phyloP scores from a whole-genome alignment of 2,797 vertebrate genomes.

The Acanthurus tractus region DNA sequence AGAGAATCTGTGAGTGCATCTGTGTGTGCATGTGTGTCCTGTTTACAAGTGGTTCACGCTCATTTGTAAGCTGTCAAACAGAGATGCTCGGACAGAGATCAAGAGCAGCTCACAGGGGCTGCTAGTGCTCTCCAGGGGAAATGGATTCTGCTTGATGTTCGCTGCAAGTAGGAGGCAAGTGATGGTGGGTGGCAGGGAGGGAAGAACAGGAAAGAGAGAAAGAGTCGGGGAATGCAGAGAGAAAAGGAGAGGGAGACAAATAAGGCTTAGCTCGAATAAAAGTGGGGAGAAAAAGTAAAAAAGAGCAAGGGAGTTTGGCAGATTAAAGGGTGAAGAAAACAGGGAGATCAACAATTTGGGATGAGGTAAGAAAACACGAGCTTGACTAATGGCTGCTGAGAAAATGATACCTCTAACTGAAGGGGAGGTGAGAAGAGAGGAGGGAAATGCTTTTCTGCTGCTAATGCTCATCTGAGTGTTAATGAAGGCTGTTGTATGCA shows the following conservation, averaged over 20 bases:
- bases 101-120: constrained; percentile 62
- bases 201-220: background rate
- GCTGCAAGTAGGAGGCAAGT: constrained; percentile 11
- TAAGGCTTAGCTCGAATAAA: background rate
- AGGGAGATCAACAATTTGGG: constrained; percentile 33
- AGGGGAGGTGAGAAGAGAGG: constrained; percentile 21
- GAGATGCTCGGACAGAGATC: constrained; percentile 71
- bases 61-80: constrained; percentile 83
- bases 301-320: background rate
- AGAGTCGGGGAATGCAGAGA: background rate
- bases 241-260: background rate
- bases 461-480: constrained; percentile 51
- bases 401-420: constrained; percentile 39
- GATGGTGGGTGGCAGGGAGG: constrained; percentile 28
- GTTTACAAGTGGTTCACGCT: constrained; percentile 75
- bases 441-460: constrained; percentile 30
- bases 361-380: constrained; percentile 28
- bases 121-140: constrained; percentile 59
- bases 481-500: constrained; percentile 56
- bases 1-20: constrained; percentile 1
- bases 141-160: constrained; percentile 70
- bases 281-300: constrained; percentile 2
- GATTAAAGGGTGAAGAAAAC: constrained; percentile 39
- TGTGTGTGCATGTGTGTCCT: constrained; percentile 44
- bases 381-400: constrained; percentile 45